phyloP scores from a whole-genome alignment of 2,888 invertebrate genomes.

The Ophion obscuratus region DNA sequence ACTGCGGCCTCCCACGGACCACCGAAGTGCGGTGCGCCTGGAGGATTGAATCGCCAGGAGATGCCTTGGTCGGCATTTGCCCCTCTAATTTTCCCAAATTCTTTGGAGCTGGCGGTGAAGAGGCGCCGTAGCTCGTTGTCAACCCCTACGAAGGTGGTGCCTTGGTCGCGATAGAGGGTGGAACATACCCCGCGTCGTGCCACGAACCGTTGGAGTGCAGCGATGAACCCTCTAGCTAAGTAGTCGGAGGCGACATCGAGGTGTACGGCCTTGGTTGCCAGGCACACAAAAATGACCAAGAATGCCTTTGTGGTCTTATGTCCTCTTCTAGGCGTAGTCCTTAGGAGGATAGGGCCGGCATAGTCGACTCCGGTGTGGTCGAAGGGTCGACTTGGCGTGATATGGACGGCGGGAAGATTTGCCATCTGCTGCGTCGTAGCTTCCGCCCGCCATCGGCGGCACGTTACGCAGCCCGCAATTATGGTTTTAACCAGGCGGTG shows the following conservation, averaged over 20 bases:
- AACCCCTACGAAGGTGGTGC: constrained; percentile 72
- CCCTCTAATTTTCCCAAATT: too few relatives aligned
- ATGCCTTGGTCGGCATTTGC: too few relatives aligned
- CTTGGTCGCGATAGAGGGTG: constrained; percentile 71
- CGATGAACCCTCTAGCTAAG: constrained; percentile 68
- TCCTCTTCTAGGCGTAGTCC: constrained; percentile 54
- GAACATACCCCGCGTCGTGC: constrained; percentile 67
- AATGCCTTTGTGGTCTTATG: constrained; percentile 65
- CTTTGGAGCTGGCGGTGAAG: too few relatives aligned
- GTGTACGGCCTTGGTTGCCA: constrained; percentile 71
- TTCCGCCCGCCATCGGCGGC: constrained; percentile 69
- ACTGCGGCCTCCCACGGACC: too few relatives aligned
- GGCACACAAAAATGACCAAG: constrained; percentile 71
- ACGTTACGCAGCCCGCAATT: constrained; percentile 74
- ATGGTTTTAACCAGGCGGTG: constrained; percentile 67
- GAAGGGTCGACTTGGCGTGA: constrained; percentile 72
- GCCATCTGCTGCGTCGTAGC: constrained; percentile 74
- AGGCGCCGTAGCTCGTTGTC: constrained; percentile 48
- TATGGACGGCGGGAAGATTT: constrained; percentile 75
- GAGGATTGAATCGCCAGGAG: too few relatives aligned
- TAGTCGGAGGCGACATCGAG: constrained; percentile 69
- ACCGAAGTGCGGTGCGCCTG: too few relatives aligned
- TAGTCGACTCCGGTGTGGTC: constrained; percentile 75
- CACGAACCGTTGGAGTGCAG: constrained; percentile 66
- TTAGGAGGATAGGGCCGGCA: constrained; percentile 74